Base-by-base conservation (phyloP, 2,113 vertebrate genomes). In the Dryoscopus gambensis region DNA sequence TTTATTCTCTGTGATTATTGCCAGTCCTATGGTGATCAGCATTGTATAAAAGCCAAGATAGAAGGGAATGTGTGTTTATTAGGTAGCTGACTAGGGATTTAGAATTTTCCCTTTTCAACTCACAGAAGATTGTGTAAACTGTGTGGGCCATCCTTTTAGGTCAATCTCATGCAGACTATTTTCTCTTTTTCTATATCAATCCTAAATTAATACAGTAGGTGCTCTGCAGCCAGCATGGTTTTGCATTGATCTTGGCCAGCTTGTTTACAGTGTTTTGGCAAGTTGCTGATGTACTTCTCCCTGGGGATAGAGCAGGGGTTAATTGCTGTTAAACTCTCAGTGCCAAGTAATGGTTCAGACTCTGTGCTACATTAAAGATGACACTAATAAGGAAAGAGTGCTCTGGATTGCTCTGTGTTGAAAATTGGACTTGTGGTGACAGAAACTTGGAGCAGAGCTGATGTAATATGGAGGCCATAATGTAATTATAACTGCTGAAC, bases 271-370 rank as follows among this genome's bases (percentile, higher is more conserved):
- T 98, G 97, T 98, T 98, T 98, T 98, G 98, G 98, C 98, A 98
- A 98, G 98, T 98, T 98, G 98, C 98, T 98, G 98, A 98, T 98
- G 98, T 98, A 97, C 97, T 96, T 97, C 96, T 98, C 98, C 98
- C 98, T 89, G 89, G 98, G 98, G 98, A 98, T 89, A 94, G 98
- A 97, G 97, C 98, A 98, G 98, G 98, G 98, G 98, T 99, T 99
- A 99, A 99, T 99, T 99, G 98, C 98, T 98, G 98, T 98, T 99
- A 98, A 98, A 98, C 98, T 98, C 98, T 98, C 97, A 98, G 98
- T 98, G 98, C 97, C 98, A 97, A 98, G 97, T 97, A 98, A 98
- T 98, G 98, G 97, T 97, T 98, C 98, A 98, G 98, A 96, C 98
- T 98, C 97, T 97, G 97, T 98, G 98, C 98, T 98, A 98, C 98